Evolutionary conservation across 2,797 vertebrate species (phyloP).

Genomic region (Malacoraja senta): DNA sequence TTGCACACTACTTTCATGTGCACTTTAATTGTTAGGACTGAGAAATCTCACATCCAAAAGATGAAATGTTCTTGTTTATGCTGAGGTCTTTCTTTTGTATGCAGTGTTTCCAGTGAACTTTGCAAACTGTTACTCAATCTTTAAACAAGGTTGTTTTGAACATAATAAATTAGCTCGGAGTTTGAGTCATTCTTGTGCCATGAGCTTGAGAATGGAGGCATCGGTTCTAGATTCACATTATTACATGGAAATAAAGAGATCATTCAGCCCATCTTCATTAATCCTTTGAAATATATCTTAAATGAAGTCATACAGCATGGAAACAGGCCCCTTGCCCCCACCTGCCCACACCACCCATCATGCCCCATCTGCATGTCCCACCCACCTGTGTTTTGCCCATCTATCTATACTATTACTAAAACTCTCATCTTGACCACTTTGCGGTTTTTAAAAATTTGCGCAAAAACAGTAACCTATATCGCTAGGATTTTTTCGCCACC

Average conservation of each 20-base stretch:
- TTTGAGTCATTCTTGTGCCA: background rate
- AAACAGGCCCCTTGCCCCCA: too few species aligned
- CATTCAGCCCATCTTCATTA: background rate
- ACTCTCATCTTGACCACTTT: too few species aligned
- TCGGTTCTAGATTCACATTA: background rate
- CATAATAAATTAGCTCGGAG: background rate
- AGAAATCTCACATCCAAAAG: background rate
- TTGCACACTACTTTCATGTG: background rate
- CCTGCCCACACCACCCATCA: too few species aligned
- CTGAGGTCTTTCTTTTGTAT: background rate
- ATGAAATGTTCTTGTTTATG: slow-evolving; percentile 11
- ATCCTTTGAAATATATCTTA: background rate
- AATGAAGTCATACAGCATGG: background rate
- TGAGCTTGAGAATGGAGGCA: background rate
- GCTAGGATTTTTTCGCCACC: too few species aligned
- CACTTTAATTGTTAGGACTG: background rate
- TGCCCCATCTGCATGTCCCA: too few species aligned
- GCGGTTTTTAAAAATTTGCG: too few species aligned
- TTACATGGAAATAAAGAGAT: background rate
- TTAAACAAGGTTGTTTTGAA: background rate
- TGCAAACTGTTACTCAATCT: background rate
- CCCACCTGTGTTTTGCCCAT: too few species aligned
- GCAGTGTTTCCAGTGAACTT: background rate
- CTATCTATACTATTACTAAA: too few species aligned
- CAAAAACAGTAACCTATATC: too few species aligned